A percentile compares a stretch with the other conserved stretches of the same genome.
Conservation (phyloP, 2,113 vertebrate species). For the Sapayoa aenigma region DNA sequence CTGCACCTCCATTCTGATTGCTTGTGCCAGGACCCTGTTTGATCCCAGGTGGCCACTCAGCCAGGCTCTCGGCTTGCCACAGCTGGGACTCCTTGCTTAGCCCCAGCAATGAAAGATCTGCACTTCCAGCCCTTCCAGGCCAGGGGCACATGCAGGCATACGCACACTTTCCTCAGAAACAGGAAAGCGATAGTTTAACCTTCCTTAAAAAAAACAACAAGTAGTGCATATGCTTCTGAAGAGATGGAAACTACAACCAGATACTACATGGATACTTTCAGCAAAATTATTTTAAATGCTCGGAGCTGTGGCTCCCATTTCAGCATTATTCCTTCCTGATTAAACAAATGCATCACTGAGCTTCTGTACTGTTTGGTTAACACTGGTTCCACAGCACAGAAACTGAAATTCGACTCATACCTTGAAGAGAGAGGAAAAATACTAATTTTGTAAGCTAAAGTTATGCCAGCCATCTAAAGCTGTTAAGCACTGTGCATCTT, state of each 20-base stretch:
- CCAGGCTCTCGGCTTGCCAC: not conserved
- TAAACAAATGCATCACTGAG: not conserved
- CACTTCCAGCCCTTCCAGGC: not conserved
- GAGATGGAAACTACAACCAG: not conserved
- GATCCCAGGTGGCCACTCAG: not conserved
- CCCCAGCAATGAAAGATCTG: not conserved
- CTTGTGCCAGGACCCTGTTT: not conserved
- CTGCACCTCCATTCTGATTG: not conserved
- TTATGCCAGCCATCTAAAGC: not conserved
- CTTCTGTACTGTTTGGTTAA: not conserved
- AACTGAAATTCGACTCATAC: not conserved
- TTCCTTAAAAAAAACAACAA: not conserved
- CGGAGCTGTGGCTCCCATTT: not conserved
- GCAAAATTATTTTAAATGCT: not conserved
- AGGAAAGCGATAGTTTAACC: not conserved
- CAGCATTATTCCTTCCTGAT: not conserved
- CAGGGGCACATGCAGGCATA: accelerated
- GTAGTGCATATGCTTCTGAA: not conserved
- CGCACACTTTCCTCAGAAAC: not conserved
- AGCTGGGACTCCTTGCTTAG: too few relatives aligned
- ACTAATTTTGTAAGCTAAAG: not conserved
- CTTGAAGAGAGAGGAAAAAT: not conserved
- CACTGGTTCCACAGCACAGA: not conserved
- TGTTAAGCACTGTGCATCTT: not conserved
- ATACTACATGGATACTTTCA: not conserved